A percentile compares a stretch with the other conserved stretches of the same genome.
phyloP scores from a whole-genome alignment of 2,797 vertebrate genomes.

The Huso huso region DNA sequence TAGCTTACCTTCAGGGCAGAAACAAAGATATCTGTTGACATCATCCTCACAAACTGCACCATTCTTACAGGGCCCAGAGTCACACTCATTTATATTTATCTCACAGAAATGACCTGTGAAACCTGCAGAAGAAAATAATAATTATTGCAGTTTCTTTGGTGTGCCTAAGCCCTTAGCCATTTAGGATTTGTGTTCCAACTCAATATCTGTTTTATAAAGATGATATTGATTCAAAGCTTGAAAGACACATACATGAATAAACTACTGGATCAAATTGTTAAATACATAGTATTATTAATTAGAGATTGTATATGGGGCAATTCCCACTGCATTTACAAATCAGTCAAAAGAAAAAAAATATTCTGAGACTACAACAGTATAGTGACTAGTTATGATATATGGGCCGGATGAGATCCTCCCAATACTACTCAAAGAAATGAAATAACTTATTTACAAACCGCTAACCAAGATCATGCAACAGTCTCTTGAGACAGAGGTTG shows the following conservation, averaged over 20 bases:
- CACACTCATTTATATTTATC: constrained; percentile 59
- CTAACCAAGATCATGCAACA: too few species aligned
- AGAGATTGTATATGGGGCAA: constrained; percentile 50
- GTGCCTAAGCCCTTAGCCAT: constrained; percentile 49
- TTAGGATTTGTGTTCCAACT: constrained; percentile 60
- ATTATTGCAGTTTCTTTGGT: constrained; percentile 39
- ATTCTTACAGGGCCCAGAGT: constrained; percentile 60
- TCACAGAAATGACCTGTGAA: constrained; percentile 61
- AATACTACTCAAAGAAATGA: too few species aligned
- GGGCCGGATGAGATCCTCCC: too few species aligned
- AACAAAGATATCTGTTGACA: constrained; percentile 56
- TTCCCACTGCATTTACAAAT: constrained; percentile 17
- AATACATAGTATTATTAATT: constrained; percentile 56
- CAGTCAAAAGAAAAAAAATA: too few species aligned
- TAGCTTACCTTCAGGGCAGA: constrained; percentile 56
- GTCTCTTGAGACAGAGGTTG: too few species aligned
- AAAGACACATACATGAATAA: constrained; percentile 44
- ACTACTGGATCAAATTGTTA: constrained; percentile 60
- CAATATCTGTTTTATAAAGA: constrained; percentile 53
- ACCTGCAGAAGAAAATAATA: constrained; percentile 36
- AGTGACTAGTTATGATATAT: too few species aligned
- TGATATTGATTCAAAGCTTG: constrained; percentile 52
- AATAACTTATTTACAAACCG: too few species aligned
- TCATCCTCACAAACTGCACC: constrained; percentile 47
- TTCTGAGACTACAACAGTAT: too few species aligned